Conservation (phyloP, 2,888 invertebrate species). For the Heliconius hortense region DNA sequence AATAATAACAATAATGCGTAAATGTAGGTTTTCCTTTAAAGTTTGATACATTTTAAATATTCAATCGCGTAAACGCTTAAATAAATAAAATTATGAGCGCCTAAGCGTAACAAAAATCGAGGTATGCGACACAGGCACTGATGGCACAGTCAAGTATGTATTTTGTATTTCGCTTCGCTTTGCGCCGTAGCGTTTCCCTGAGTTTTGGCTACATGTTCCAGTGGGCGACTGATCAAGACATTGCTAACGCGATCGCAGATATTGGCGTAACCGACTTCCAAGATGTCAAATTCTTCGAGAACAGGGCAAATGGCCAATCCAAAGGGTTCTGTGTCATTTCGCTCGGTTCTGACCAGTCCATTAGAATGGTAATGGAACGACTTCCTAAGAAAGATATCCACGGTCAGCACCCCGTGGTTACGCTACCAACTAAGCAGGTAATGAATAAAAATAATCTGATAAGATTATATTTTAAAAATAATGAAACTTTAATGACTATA, state of each 20-base stretch:
- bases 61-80: not conserved
- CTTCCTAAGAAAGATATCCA: slow-evolving; percentile 97
- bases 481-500: no score
- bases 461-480: no score
- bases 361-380: slow-evolving; percentile 94
- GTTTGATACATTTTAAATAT: not conserved
- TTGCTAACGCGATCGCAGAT: slow-evolving; percentile 93
- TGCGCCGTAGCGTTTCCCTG: slow-evolving; percentile 50
- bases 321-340: slow-evolving; percentile 99
- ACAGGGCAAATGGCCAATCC: slow-evolving; percentile 98
- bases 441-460: slow-evolving; percentile 35
- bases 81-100: slow-evolving; percentile 6
- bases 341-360: slow-evolving; percentile 94
- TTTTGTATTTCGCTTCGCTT: slow-evolving; percentile 46
- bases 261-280: slow-evolving; percentile 96
- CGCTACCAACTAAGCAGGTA: slow-evolving; percentile 96
- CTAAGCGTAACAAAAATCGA: slow-evolving; percentile 10
- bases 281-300: slow-evolving; percentile 99
- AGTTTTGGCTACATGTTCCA: slow-evolving; percentile 79
- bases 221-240: slow-evolving; percentile 99
- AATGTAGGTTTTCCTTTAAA: slow-evolving; percentile 14
- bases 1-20: not conserved
- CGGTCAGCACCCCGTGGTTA: slow-evolving; percentile 96
- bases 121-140: slow-evolving; percentile 33
- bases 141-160: slow-evolving; percentile 47